phyloP scores from a whole-genome alignment of 2,797 vertebrate genomes.

The Eurystomus glaucurus region DNA sequence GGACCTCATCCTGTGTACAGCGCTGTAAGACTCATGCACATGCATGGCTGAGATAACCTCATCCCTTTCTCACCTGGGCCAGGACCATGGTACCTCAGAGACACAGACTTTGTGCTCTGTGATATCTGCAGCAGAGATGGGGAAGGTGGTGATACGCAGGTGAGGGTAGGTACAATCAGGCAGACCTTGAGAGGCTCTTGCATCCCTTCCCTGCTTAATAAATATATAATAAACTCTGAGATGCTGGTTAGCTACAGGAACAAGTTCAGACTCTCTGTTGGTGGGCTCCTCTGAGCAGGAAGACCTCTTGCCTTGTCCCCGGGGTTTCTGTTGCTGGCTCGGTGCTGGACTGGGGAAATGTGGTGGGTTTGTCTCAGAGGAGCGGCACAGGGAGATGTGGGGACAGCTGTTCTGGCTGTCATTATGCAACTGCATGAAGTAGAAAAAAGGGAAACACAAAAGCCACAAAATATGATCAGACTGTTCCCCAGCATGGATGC shows the following conservation, averaged over 20 bases:
- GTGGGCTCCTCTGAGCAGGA: not conserved
- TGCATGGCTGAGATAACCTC: not conserved
- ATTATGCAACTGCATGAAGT: not conserved
- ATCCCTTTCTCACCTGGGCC: not conserved
- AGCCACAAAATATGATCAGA: not conserved
- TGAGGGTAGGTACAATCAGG: not conserved
- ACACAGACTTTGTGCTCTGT: not conserved
- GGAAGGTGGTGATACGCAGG: not conserved
- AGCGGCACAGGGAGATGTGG: not conserved
- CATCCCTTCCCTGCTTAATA: not conserved
- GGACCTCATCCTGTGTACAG: accelerated
- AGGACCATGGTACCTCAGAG: not conserved
- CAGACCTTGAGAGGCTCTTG: not conserved
- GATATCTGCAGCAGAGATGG: not conserved
- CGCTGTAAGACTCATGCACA: accelerated
- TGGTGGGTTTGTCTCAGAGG: not conserved
- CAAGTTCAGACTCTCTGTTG: not conserved
- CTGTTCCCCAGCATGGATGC: not conserved
- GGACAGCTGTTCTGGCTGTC: not conserved
- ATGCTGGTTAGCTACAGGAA: not conserved
- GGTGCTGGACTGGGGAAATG: not conserved
- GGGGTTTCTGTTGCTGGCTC: not conserved
- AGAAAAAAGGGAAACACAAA: not conserved
- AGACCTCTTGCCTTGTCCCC: not conserved
- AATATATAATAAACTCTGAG: not conserved